Base-by-base conservation (phyloP, 1,140 invertebrate species). In the Thrips palmi region DNA sequence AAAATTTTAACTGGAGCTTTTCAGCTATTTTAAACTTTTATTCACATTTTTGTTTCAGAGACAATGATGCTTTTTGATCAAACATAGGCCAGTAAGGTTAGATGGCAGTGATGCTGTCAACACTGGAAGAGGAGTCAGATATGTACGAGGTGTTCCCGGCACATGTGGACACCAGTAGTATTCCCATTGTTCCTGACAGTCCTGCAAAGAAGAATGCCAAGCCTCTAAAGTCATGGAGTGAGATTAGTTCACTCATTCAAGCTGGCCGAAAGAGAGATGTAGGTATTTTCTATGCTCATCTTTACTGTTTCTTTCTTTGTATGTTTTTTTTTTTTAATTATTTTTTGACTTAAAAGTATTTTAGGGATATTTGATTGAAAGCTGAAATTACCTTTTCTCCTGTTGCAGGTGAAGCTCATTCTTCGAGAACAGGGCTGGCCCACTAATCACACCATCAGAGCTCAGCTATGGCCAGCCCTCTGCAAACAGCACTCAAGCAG, bases 361-460 rank as follows among this genome's bases (percentile, higher is more conserved):
- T n/a, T n/a, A n/a, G n/a, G n/a, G n/a, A n/a, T n/a, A n/a, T n/a
- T n/a, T n/a, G n/a, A n/a, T n/a, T n/a, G n/a, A n/a, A n/a, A n/a
- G n/a, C n/a, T n/a, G n/a, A n/a, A n/a, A n/a, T n/a, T n/a, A n/a
- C n/a, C n/a, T n/a, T n/a, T n/a, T n/a, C n/a, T n/a, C n/a, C n/a
- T n/a, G n/a, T n/a, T n/a, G n/a, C n/a, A 84, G 51, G 69, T 74
- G 23, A 85, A 85, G 56, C 59, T 76, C 37, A 63, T 79, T 49
- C 66, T 84, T 50, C 62, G 80, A 47, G 78, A 81, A 49, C 83
- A 81, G 56, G 70, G 68, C 22, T 84, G 81, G 81, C 77, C 79
- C 14, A 72, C 78, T 33, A 78, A 81, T 53, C 76, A 72, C 54
- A 68, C 72, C 20, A 76, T 88, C 32, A 67, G 85, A 47, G 67